Conservation (phyloP, 2,797 vertebrate species). For the Megalops cyprinoides region DNA sequence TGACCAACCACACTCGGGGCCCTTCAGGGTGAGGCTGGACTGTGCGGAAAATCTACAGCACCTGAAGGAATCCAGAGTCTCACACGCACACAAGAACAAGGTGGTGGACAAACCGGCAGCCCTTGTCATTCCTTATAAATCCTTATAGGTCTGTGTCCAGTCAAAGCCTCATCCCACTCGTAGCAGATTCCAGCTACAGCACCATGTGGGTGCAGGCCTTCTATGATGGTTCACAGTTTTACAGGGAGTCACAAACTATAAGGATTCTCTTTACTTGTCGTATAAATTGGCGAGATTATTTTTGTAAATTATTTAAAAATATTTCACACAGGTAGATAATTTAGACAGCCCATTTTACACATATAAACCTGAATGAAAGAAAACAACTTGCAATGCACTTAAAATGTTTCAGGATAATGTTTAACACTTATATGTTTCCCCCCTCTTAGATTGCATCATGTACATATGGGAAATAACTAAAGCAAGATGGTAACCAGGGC, state of each 20-base stretch:
- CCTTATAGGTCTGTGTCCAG: not conserved
- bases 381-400: not conserved
- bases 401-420: not conserved
- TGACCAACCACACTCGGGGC: slow-evolving; percentile 51
- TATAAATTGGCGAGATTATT: too few relatives aligned
- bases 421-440: not conserved
- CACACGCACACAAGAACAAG: not conserved
- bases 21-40: slow-evolving; percentile 59
- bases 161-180: not conserved
- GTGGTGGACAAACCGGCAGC: slow-evolving; percentile 38
- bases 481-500: slow-evolving; percentile 38
- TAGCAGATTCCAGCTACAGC: not conserved
- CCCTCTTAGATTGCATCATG: not conserved
- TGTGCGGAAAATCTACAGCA: slow-evolving; percentile 63
- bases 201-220: not conserved
- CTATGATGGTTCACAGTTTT: not conserved
- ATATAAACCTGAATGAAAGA: not conserved
- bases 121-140: not conserved
- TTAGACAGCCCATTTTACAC: not conserved
- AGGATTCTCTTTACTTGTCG: too few relatives aligned
- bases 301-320: not conserved
- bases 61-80: slow-evolving; percentile 33
- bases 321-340: not conserved
- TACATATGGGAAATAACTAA: not conserved
- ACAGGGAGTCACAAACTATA: not conserved